Conservation (phyloP, 2,888 invertebrate species). For the Beris chalybata region DNA sequence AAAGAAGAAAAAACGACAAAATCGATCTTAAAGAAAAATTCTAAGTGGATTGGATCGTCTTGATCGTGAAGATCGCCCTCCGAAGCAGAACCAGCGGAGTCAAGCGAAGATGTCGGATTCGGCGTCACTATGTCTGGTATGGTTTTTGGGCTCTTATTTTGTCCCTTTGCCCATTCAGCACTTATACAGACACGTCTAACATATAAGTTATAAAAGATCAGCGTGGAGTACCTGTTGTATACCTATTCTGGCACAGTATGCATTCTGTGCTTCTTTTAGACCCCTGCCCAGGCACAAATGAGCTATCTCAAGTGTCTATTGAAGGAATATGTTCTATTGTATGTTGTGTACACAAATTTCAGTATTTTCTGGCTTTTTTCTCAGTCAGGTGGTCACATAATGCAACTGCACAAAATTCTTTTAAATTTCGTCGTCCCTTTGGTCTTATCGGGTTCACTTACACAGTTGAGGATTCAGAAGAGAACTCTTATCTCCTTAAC, state of each 20-base stretch:
- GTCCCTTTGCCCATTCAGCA: constrained; percentile 25
- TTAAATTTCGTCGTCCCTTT: too few relatives aligned
- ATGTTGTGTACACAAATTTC: too few relatives aligned
- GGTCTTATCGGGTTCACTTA: too few relatives aligned
- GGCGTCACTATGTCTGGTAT: constrained; percentile 38
- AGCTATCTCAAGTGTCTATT: constrained; percentile 25
- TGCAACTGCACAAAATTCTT: too few relatives aligned
- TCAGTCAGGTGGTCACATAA: too few relatives aligned
- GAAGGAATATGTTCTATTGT: not conserved
- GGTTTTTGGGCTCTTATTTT: constrained; percentile 36
- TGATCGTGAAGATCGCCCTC: not conserved
- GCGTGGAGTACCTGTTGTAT: too few relatives aligned
- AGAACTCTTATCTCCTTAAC: too few relatives aligned
- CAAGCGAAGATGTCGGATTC: not conserved
- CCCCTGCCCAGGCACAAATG: constrained; percentile 21
- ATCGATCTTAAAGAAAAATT: not conserved
- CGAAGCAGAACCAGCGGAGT: not conserved
- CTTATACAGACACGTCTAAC: not conserved
- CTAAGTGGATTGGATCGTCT: not conserved
- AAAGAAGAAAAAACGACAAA: not conserved
- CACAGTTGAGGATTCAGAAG: too few relatives aligned
- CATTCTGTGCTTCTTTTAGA: not conserved
- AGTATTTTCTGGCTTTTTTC: too few relatives aligned
- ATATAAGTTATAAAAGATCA: too few relatives aligned
- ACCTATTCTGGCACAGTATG: too few relatives aligned